Evolutionary conservation across 2,797 vertebrate genomes (phyloP).

Genomic region (Syndactyla subalaris): DNA sequence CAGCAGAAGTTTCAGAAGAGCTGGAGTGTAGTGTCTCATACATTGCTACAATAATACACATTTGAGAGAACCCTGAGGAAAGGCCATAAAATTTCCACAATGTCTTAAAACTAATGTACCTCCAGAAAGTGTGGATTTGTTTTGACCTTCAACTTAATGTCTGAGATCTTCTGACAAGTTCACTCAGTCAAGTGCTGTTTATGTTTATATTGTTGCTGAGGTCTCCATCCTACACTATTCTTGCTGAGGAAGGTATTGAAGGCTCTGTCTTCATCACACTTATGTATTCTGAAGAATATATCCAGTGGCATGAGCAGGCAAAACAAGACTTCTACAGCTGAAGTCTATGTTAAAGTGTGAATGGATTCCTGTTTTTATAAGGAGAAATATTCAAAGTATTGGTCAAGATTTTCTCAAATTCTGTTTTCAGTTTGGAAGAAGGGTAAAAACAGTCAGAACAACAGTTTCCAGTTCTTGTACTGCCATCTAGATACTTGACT

Average conservation of each 20-base stretch:
- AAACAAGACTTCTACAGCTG: not conserved
- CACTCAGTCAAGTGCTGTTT: not conserved
- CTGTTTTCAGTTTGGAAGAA: not conserved
- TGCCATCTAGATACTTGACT: not conserved
- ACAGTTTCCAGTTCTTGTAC: not conserved
- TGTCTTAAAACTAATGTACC: not conserved
- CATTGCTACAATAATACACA: not conserved
- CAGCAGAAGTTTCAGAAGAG: constrained; percentile 8
- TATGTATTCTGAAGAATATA: not conserved
- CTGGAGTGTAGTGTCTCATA: not conserved
- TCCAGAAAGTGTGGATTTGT: not conserved
- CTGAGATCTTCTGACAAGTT: not conserved
- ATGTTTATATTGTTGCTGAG: not conserved
- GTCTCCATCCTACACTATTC: not conserved
- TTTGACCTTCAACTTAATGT: not conserved
- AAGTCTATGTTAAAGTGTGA: not conserved
- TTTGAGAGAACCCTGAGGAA: not conserved
- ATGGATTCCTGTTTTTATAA: not conserved
- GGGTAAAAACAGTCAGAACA: not conserved
- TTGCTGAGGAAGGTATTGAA: not conserved
- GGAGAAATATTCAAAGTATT: not conserved
- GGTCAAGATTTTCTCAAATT: not conserved
- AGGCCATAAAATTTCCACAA: not conserved
- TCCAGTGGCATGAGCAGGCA: not conserved
- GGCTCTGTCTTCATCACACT: not conserved